A percentile compares a stretch with the other conserved stretches of the same genome.
Evolutionary conservation across 2,888 invertebrate species (phyloP).

Genomic region (Cabera pusaria): DNA sequence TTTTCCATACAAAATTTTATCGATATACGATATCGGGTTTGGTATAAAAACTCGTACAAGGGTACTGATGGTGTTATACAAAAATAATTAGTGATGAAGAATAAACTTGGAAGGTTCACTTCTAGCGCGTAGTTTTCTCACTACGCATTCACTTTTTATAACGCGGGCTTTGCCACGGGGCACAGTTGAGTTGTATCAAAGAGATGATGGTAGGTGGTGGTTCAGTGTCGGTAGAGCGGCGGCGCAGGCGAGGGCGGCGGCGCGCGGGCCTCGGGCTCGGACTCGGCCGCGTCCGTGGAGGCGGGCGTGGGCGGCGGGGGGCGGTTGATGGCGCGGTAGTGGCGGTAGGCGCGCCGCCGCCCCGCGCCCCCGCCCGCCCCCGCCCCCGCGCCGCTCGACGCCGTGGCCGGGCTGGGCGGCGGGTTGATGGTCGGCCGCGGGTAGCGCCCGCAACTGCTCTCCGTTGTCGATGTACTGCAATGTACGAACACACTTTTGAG

Average conservation of each 20-base stretch:
- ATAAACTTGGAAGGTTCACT: no score
- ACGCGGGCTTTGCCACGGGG: no score
- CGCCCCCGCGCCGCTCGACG: conserved; percentile 72
- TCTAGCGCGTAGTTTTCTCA: no score
- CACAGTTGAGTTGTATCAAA: no score
- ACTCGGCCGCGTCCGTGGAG: conserved; percentile 96
- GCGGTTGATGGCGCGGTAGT: conserved; percentile 91
- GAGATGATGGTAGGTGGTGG: no score
- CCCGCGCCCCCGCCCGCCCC: conserved; percentile 88
- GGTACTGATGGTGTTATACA: no score
- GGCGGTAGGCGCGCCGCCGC: conserved; percentile 89
- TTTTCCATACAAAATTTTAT: no score
- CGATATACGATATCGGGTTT: no score
- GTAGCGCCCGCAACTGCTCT: conserved; percentile 86
- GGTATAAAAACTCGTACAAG: no score
- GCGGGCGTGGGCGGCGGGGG: conserved; percentile 98
- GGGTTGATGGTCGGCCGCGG: conserved; percentile 95
- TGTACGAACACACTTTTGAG: neutral
- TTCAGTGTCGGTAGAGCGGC: conserved; percentile 35
- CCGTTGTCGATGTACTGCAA: conserved; percentile 78
- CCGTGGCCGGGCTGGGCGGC: conserved; percentile 94
- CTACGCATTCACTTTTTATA: no score
- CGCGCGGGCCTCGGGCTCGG: conserved; percentile 89
- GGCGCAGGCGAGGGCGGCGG: conserved; percentile 95
- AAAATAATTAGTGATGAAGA: no score